Evolutionary conservation across 2,797 vertebrate species (phyloP), one percentile per base, ranked within the genome.

Genomic region (Labeo calbasu): DNA sequence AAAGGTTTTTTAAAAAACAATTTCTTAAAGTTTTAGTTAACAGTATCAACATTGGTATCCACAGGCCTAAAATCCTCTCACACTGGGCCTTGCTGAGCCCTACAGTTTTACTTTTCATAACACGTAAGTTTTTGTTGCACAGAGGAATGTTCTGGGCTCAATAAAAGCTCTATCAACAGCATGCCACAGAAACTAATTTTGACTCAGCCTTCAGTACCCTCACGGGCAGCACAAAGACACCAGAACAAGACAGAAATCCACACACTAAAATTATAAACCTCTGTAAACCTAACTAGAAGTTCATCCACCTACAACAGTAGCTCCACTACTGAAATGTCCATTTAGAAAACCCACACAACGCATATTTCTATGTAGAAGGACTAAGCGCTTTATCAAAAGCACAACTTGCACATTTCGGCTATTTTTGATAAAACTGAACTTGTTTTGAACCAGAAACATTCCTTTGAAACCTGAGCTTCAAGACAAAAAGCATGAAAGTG

Each of bases 401-500:
- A 40, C 28, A 59, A 76, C 6, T 21, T 57, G 32, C 12, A 76
- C 13, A 43, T 76, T 40, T 76, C 21, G 43, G 53, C 51, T 43
- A 11, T 40, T n/a, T n/a, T n/a, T 76, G 51, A 59, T 76, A 57
- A 57, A 57, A 19, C 2, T n/a, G 12, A 76, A 23, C 32, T 59
- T 11, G 65, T 68, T 36, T 40, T 76, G 7, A 59, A 48, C 43
- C 13, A 12, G 5, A 21, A 23, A 76, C 73, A 76, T 59, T 76
- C 73, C 73, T 40, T 63, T 59, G 19, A 59, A 76, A 59, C 73
- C 73, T 59, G 53, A 43, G 21, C 21, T 59, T 13, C 32, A 17
- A 75, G 19, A 57, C 1, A 23, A 76, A 23, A 10, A 9, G 12
- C 8, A 59, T 1, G 4, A 57, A 76, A 59, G 32, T 11, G 1